Base-by-base conservation (phyloP, 2,888 invertebrate species). In the Aleiodes leptofemur region DNA sequence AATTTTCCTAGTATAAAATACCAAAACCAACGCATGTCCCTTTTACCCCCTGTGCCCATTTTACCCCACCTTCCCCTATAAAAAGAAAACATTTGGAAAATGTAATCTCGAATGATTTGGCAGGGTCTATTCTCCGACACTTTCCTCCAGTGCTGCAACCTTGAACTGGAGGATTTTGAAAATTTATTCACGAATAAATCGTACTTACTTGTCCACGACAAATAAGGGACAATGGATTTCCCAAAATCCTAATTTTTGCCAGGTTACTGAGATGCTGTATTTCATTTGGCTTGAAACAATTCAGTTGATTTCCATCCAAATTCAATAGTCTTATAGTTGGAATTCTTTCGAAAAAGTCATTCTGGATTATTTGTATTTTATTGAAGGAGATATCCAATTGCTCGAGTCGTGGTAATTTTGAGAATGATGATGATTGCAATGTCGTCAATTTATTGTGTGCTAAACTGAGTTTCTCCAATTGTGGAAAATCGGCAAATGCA, bases 311-410 rank as follows among this genome's bases (percentile, higher is more conserved):
- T 73, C 83, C 82, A 38, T 83, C 82, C 13, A 87, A 16, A 69
- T 85, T 83, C 38, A 87, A 77, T 66, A 83, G 79, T 50, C 79
- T 82, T 11, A 87, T 77, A 13, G 79, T 77, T 13, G 72, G 16
- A 51, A 87, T 69, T 51, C 73, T 82, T 11, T 51, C 50, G 51
- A 83, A 85, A n/a, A 83, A 81, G 9, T 29, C 14, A 0, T 82
- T 23, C 34, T 81, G 82, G 56, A 86, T 81, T 9, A 13, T 68
- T 23, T 59, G 16, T 31, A 87, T 86, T 48, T 14, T 55, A 72
- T 87, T 87, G 79, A 83, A 86, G 23, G 86, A 85, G 13, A 87
- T 48, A 74, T 87, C 87, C 61, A 87, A 76, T 66, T 86, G 84
- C 48, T 86, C 81, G 56, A 87, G 78, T 8, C 79, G 80, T 11